Evolutionary conservation across 2,113 vertebrate species (phyloP).

Genomic region (Microcebus tavaratra): DNA sequence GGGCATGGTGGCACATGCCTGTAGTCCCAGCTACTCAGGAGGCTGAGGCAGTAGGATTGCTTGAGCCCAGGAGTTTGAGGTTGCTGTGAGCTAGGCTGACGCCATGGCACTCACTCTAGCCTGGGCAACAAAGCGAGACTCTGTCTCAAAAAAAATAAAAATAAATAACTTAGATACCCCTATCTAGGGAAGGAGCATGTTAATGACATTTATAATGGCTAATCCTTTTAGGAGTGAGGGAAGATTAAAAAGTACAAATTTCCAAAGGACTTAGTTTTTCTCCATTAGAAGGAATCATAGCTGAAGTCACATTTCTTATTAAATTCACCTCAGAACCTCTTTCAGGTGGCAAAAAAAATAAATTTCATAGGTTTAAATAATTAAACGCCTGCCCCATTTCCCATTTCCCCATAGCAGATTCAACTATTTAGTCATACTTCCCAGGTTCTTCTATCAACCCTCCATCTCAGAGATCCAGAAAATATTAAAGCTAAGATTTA

Average conservation of each 20-base stretch:
- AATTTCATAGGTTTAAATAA: conserved; percentile 29
- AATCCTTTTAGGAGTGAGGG: background rate
- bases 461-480: conserved; percentile 31
- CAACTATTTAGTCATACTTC: conserved; percentile 26
- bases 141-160: no score
- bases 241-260: conserved; percentile 23
- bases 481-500: conserved; percentile 14
- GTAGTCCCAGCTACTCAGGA: no score
- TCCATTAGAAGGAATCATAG: background rate
- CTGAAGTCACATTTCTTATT: conserved; percentile 28
- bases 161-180: background rate
- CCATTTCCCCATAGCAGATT: background rate
- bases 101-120: no score
- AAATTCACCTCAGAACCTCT: conserved; percentile 7
- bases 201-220: background rate
- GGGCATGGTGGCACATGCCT: no score
- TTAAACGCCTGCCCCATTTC: background rate
- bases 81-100: no score
- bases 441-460: background rate
- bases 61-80: no score
- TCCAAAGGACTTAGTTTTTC: conserved; percentile 13
- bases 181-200: background rate
- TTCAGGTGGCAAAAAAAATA: conserved; percentile 32
- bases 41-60: no score
- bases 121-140: no score